These are phyloP conservation scores for Aptenodytes forsteri DNA, from an alignment of 2,113 vertebrate genomes.

Conservation along the genomic window DNA sequence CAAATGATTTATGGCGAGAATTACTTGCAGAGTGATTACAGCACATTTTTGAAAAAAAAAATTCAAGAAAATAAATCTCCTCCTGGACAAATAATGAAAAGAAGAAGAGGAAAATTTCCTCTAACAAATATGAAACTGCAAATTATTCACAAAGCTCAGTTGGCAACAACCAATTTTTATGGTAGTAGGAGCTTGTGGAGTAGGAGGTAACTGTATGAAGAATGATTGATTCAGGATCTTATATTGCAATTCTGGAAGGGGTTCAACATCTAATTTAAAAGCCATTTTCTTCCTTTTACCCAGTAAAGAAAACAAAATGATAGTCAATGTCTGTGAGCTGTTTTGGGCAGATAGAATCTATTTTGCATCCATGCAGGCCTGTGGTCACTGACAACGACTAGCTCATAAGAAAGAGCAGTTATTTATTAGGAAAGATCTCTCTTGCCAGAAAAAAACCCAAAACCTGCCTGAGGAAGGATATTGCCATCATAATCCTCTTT, in stretches of 20 bases:
- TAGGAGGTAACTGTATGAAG: slow-evolving; percentile 43
- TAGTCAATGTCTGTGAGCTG: not conserved
- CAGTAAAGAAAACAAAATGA: slow-evolving; percentile 19
- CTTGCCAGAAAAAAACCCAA: not conserved
- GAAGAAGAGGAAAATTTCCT: not conserved
- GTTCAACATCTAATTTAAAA: slow-evolving; percentile 47
- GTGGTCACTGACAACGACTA: not conserved
- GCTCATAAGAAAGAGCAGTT: not conserved
- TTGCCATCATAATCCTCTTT: not conserved
- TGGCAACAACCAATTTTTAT: slow-evolving; percentile 33
- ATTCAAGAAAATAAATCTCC: not conserved
- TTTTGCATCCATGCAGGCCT: not conserved
- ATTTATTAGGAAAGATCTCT: not conserved
- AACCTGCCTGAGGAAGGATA: not conserved
- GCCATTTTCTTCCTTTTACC: slow-evolving; percentile 1
- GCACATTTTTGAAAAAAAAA: not conserved
- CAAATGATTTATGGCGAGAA: not conserved
- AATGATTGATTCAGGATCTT: slow-evolving; percentile 46
- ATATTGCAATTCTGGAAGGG: slow-evolving; percentile 38
- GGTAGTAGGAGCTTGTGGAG: slow-evolving; percentile 23
- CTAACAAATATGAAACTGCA: not conserved
- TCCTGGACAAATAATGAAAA: not conserved
- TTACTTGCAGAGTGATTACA: not conserved
- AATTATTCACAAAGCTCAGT: not conserved
- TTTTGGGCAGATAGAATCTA: not conserved